A percentile compares a stretch with the other conserved stretches of the same genome.
phyloP scores from a whole-genome alignment of 2,797 vertebrate genomes.

The Netta rufina region DNA sequence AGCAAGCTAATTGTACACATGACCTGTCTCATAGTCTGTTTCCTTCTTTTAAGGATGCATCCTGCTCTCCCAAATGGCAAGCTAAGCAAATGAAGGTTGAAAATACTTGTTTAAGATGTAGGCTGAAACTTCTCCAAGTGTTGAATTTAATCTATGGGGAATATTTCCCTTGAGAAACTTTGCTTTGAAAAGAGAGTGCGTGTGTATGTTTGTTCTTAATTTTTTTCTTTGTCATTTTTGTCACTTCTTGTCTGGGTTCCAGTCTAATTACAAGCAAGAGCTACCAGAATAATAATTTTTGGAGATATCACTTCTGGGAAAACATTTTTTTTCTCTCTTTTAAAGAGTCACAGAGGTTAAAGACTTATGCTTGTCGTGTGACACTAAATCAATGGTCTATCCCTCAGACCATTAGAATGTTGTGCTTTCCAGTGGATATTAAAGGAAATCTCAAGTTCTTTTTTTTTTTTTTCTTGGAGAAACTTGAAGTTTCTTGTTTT shows the following conservation, averaged over 20 bases:
- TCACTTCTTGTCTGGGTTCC: neutral
- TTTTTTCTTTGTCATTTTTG: slow-evolving; percentile 17
- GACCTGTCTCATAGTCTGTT: neutral
- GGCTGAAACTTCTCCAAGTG: neutral
- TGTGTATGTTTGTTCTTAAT: neutral
- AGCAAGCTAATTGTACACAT: neutral
- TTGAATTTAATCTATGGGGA: neutral
- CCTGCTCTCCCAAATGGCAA: neutral
- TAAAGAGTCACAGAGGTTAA: neutral
- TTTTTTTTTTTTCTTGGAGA: neutral
- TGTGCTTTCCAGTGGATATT: neutral
- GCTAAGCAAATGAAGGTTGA: neutral
- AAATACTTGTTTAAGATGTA: neutral
- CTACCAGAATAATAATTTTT: neutral
- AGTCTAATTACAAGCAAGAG: neutral
- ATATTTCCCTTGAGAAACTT: neutral
- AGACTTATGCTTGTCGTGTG: neutral
- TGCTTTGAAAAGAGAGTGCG: neutral
- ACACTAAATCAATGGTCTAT: neutral
- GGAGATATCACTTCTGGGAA: neutral
- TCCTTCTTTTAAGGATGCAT: neutral
- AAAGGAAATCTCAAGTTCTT: neutral
- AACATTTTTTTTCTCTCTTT: neutral
- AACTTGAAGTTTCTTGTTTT: neutral
- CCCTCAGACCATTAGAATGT: neutral